Evolutionary conservation across 2,797 vertebrate species (phyloP).

Genomic region (Chloroceryle inda): DNA sequence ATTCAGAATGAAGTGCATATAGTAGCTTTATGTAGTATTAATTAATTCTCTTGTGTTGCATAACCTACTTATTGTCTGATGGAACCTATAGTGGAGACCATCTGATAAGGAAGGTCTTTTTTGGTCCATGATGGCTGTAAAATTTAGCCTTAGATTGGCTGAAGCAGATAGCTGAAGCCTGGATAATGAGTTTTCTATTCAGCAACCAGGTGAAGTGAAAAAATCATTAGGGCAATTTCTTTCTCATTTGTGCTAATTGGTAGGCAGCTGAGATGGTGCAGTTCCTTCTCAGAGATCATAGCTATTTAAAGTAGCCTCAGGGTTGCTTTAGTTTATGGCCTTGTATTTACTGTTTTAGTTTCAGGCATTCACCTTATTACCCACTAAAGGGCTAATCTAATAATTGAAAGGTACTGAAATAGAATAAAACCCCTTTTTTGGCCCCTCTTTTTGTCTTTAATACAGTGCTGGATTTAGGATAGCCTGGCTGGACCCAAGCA

Average conservation of each 20-base stretch:
- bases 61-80: not conserved
- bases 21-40: not conserved
- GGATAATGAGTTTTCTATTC: not conserved
- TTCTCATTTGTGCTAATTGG: not conserved
- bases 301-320: not conserved
- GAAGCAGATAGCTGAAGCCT: not conserved
- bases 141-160: not conserved
- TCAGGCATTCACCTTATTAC: not conserved
- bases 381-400: conserved; percentile 33
- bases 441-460: not conserved
- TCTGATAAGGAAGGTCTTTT: not conserved
- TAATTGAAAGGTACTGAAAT: not conserved
- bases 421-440: not conserved
- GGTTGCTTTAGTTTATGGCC: not conserved
- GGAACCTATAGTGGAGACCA: not conserved
- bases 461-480: not conserved
- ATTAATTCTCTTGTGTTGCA: not conserved
- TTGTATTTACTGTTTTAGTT: not conserved
- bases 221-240: not conserved
- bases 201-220: not conserved
- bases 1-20: not conserved
- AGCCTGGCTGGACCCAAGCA: not conserved
- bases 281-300: not conserved
- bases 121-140: not conserved
- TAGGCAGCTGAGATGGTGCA: not conserved